A percentile compares a stretch with the other conserved stretches of the same genome.
Evolutionary conservation across 2,888 invertebrate genomes (phyloP).

Genomic region (Caenorhabditis sp.): DNA sequence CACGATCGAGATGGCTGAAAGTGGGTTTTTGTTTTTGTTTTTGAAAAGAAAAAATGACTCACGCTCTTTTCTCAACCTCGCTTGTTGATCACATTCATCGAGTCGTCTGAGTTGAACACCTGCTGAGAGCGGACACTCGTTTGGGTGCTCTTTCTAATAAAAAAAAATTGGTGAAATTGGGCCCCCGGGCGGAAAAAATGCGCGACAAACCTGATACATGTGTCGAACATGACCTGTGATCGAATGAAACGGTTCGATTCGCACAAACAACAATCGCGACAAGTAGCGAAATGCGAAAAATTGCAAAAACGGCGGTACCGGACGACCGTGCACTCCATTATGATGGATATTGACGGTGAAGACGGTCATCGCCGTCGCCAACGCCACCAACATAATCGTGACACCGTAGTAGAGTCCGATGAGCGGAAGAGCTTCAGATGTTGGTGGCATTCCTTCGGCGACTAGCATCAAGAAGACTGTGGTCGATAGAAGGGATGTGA

Average conservation of each 20-base stretch:
- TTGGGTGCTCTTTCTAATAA: constrained; percentile 43
- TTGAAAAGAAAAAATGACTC: neutral
- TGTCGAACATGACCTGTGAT: constrained; percentile 67
- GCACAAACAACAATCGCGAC: constrained; percentile 59
- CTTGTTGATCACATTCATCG: constrained; percentile 14
- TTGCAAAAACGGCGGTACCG: constrained; percentile 65
- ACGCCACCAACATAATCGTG: constrained; percentile 75
- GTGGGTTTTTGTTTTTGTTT: no score
- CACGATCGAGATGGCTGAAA: constrained; percentile 24
- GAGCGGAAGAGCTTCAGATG: constrained; percentile 82
- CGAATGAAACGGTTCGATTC: constrained; percentile 64
- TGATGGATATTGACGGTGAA: constrained; percentile 82
- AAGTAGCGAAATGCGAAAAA: constrained; percentile 63
- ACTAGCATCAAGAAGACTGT: constrained; percentile 89
- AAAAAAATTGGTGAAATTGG: neutral
- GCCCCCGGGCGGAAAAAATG: neutral
- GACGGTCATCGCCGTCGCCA: constrained; percentile 77
- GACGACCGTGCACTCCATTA: constrained; percentile 63
- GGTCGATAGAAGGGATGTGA: constrained; percentile 86
- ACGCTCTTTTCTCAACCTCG: constrained; percentile 3
- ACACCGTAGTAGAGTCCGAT: constrained; percentile 78
- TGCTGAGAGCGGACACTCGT: constrained; percentile 31
- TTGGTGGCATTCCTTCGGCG: constrained; percentile 84
- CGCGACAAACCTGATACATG: constrained; percentile 55
- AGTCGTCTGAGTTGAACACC: constrained; percentile 23